These are phyloP conservation scores for Vultur gryphus DNA, from an alignment of 2,797 vertebrate genomes.

Conservation along the genomic window DNA sequence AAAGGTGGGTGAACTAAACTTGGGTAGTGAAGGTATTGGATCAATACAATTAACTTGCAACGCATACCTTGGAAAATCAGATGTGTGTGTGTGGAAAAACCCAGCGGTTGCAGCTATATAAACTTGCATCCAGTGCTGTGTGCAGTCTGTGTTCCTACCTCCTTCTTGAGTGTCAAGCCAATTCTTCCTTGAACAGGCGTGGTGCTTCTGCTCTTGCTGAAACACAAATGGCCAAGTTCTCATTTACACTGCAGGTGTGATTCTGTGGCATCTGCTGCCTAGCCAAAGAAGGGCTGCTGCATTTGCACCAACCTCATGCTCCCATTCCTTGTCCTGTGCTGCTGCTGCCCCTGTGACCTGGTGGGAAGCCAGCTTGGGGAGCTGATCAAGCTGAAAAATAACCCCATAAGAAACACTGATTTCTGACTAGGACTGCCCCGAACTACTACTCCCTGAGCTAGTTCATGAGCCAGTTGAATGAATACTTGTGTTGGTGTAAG, in stretches of 20 bases:
- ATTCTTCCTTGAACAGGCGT: neutral
- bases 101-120: neutral
- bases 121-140: neutral
- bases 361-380: neutral
- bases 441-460: neutral
- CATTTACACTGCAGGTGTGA: neutral
- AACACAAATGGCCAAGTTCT: neutral
- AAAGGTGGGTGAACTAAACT: conserved; percentile 74
- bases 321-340: neutral
- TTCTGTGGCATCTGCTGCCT: neutral
- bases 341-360: neutral
- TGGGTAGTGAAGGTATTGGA: neutral
- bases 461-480: neutral
- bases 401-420: neutral
- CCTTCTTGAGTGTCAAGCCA: neutral
- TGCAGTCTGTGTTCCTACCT: neutral
- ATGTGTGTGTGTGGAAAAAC: neutral
- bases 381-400: neutral
- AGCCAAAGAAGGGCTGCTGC: neutral
- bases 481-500: neutral
- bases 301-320: neutral
- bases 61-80: neutral
- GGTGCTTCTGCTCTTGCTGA: neutral
- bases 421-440: neutral
- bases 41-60: neutral